Base-by-base conservation (phyloP, 2,888 invertebrate genomes). In the Gortyna flavago region DNA sequence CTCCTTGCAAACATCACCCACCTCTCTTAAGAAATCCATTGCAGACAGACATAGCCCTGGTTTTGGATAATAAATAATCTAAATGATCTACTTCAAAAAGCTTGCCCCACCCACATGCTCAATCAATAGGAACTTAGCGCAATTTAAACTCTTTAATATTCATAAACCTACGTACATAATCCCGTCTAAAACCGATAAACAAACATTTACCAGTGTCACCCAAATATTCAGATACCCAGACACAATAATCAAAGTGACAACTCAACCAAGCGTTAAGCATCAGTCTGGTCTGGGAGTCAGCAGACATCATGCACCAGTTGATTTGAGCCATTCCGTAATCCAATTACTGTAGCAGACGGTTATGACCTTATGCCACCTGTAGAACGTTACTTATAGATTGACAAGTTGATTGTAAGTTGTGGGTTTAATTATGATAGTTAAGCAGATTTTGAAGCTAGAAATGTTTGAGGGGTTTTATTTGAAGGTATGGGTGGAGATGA, bases 231-330 rank as follows among this genome's bases (percentile, higher is more conserved):
- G 25, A 59, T 48, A 69, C 54, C 38, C 68, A 84, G 69, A 84
- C 75, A 80, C 54, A 57, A 51, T 74, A 83, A 88, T 86, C 65
- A 61, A 70, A 79, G 61, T 65, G 87, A 87, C 86, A 81, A 77
- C 21, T 32, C 80, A 83, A 71, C 79, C 69, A 80, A 80, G 81
- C 83, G 75, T 86, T 62, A 86, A 81, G 32, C 71, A 81, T 59
- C 72, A 86, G 84, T 81, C 78, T 81, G 41, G 71, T 72, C 76
- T 57, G 48, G n/a, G 72, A 62, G 76, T 72, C 76, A 79, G 87
- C 90, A 94, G 94, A 94, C 94, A 92, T 89, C 89, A 93, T 92
- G 95, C 94, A 91, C 93, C 91, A 93, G 85, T 95, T 93, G 89
- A 84, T 88, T 84, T 88, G 80, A 87, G 91, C 88, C 83, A 91